A percentile compares a stretch with the other conserved stretches of the same genome.
These are phyloP conservation scores for Leuctra nigra DNA, from an alignment of 2,888 invertebrate genomes.

Conservation along the genomic window DNA sequence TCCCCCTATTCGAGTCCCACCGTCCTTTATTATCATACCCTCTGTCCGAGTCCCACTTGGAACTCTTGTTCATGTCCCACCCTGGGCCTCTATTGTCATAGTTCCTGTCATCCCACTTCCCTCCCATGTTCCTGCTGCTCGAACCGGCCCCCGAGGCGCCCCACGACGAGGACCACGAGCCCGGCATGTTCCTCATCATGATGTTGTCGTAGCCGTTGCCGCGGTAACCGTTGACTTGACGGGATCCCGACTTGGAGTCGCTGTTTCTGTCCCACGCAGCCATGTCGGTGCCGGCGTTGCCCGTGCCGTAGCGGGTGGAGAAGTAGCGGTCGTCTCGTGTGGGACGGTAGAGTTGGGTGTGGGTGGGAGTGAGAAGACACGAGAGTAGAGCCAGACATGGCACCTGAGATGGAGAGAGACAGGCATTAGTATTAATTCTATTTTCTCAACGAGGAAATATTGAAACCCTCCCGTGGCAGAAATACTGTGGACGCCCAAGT, in stretches of 20 bases:
- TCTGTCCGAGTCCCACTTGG: slow-evolving; percentile 11
- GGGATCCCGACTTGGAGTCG: slow-evolving; percentile 6
- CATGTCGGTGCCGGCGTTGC: slow-evolving; percentile 14
- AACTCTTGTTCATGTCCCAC: slow-evolving; percentile 12
- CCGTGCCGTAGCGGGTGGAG: slow-evolving; percentile 23
- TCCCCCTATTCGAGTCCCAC: background rate
- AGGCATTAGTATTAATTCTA: too few relatives aligned
- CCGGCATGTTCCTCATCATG: background rate
- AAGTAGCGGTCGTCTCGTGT: slow-evolving; percentile 23
- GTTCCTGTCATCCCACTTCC: background rate
- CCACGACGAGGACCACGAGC: background rate
- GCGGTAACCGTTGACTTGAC: slow-evolving; percentile 15
- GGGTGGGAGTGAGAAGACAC: too few relatives aligned
- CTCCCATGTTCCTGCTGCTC: background rate
- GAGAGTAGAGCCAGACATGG: too few relatives aligned
- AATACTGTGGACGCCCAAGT: too few relatives aligned
- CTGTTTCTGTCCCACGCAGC: slow-evolving; percentile 8
- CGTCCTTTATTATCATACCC: background rate
- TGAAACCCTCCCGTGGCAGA: too few relatives aligned
- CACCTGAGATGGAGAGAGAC: too few relatives aligned
- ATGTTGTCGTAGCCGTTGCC: slow-evolving; percentile 25
- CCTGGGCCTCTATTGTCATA: background rate
- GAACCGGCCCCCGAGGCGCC: background rate
- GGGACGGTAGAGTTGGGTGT: slow-evolving; percentile 21
- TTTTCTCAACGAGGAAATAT: too few relatives aligned